These are phyloP conservation scores for Orgyia antiqua DNA, from an alignment of 2,888 invertebrate genomes.

Conservation along the genomic window DNA sequence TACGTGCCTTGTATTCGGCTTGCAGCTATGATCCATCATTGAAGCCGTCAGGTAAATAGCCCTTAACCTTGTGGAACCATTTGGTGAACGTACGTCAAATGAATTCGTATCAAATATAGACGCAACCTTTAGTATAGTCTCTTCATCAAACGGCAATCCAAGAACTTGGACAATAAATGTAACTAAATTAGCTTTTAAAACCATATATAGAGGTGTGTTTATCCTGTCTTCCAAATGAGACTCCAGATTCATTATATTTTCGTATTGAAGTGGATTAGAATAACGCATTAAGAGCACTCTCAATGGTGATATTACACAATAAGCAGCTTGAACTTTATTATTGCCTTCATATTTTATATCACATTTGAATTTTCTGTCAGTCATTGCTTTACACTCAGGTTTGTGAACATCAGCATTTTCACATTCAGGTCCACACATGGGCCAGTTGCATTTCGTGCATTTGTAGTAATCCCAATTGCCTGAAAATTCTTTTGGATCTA, in stretches of 20 bases:
- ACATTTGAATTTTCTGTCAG: constrained; percentile 75
- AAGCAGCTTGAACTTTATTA: constrained; percentile 77
- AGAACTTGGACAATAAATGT: constrained; percentile 80
- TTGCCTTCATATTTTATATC: constrained; percentile 67
- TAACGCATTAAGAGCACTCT: constrained; percentile 80
- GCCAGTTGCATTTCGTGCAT: constrained; percentile 83
- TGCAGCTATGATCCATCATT: constrained; percentile 85
- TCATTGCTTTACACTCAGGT: constrained; percentile 81
- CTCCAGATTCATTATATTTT: constrained; percentile 73
- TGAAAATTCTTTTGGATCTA: constrained; percentile 47
- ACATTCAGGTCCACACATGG: constrained; percentile 81
- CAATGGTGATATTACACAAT: constrained; percentile 82
- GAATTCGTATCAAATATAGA: constrained; percentile 86
- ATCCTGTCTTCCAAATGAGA: constrained; percentile 80
- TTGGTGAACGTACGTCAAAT: constrained; percentile 80
- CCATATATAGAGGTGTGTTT: constrained; percentile 77
- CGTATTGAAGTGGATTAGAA: constrained; percentile 72
- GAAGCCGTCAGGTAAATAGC: constrained; percentile 82
- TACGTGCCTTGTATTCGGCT: constrained; percentile 83
- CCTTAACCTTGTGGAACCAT: constrained; percentile 71
- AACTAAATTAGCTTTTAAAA: constrained; percentile 79
- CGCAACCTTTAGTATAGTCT: constrained; percentile 78
- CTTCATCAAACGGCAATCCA: constrained; percentile 73
- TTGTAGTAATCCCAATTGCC: constrained; percentile 70
- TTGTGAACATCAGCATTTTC: constrained; percentile 74